A percentile compares a stretch with the other conserved stretches of the same genome.
Evolutionary conservation across 1,140 invertebrate species (phyloP).

Genomic region (Pygmarrhopalites habei): DNA sequence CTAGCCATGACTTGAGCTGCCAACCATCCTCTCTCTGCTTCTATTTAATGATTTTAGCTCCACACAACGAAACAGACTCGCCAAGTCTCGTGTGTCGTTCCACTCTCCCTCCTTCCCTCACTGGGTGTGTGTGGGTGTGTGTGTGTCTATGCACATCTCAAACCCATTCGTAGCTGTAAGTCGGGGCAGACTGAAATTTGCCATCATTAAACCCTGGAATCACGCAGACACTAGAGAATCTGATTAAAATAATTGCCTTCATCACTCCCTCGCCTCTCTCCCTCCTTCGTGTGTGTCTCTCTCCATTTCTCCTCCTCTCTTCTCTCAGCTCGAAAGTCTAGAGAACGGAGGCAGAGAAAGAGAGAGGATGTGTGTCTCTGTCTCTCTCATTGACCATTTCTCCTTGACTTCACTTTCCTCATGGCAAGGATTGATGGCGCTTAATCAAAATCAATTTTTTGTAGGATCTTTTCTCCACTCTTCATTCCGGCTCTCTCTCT

Average conservation of each 20-base stretch:
- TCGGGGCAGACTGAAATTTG: slow-evolving; percentile 28
- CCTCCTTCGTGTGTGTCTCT: slow-evolving; percentile 15
- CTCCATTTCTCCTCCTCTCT: slow-evolving; percentile 1
- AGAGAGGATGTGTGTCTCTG: too few species aligned
- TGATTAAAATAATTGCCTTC: slow-evolving; percentile 41
- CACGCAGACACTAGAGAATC: slow-evolving; percentile 41
- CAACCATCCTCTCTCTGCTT: too few species aligned
- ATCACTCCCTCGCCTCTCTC: slow-evolving; percentile 26
- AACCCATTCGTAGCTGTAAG: not conserved
- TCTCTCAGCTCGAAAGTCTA: not conserved
- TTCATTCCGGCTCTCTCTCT: not conserved
- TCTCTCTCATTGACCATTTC: slow-evolving; percentile 26
- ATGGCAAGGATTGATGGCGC: slow-evolving; percentile 37
- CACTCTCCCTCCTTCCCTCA: too few species aligned
- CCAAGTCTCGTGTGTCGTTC: too few species aligned
- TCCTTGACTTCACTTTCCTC: slow-evolving; percentile 9
- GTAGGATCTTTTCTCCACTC: too few species aligned
- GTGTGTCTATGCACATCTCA: too few species aligned
- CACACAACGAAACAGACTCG: too few species aligned
- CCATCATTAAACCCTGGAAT: slow-evolving; percentile 40
- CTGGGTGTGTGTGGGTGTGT: too few species aligned
- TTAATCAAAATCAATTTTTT: slow-evolving; percentile 41
- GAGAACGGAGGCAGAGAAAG: too few species aligned
- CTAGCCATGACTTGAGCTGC: too few species aligned
- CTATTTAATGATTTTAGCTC: too few species aligned